Conservation (phyloP, 2,888 invertebrate species). For the Merodon equestris region DNA sequence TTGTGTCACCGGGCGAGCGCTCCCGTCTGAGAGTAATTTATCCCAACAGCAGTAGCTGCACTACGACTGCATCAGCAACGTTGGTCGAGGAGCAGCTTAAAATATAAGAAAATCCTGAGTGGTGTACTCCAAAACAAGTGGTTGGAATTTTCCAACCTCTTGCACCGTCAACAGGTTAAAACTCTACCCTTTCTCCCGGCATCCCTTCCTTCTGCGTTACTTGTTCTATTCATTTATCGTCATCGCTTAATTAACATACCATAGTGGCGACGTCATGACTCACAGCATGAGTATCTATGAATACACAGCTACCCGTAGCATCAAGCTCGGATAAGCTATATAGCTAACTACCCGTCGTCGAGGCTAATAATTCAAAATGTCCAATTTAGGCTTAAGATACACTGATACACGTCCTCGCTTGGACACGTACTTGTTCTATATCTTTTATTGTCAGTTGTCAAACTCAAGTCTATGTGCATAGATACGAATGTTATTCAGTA, state of each 20-base stretch:
- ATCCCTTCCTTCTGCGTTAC: no score
- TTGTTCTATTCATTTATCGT: conserved; percentile 14
- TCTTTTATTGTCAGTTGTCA: conserved; percentile 51
- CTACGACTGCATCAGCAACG: not conserved
- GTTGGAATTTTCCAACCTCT: conserved; percentile 52
- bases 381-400: conserved; percentile 33
- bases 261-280: conserved; percentile 27
- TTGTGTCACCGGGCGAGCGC: conserved; percentile 70
- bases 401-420: conserved; percentile 1
- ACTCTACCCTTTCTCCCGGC: conserved; percentile 20
- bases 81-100: not conserved
- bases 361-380: conserved; percentile 61
- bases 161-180: conserved; percentile 56
- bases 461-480: conserved; percentile 22
- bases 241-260: conserved; percentile 57
- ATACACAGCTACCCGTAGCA: no score
- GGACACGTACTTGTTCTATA: not conserved
- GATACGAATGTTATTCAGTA: conserved; percentile 12
- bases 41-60: conserved; percentile 43
- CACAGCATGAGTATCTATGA: conserved; percentile 8
- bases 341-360: not conserved
- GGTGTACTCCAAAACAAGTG: conserved; percentile 38
- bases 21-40: conserved; percentile 43
- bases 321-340: conserved; percentile 5
- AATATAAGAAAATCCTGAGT: conserved; percentile 25